Evolutionary conservation across 2,797 vertebrate species (phyloP).

Genomic region (Rhinophrynus dorsalis): DNA sequence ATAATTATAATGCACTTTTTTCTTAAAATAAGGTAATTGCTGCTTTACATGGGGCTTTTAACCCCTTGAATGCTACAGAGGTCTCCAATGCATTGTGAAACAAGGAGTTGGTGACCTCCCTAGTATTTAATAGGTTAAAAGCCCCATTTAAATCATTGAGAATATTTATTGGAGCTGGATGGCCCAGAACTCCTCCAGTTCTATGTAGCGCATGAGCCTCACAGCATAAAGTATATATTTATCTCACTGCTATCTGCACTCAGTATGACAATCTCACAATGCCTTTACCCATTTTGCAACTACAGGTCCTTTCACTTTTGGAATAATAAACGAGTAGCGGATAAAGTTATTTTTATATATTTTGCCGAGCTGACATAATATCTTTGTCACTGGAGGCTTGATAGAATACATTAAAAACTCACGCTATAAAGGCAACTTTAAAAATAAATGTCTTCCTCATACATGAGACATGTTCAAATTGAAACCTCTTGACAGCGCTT

Average conservation of each 20-base stretch:
- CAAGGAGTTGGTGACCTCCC: too few species aligned
- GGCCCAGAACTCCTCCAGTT: too few species aligned
- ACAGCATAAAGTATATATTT: not conserved
- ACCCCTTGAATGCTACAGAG: too few species aligned
- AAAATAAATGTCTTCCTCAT: constrained; percentile 49
- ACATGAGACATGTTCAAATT: constrained; percentile 34
- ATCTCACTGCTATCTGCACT: not conserved
- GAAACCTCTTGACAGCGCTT: constrained; percentile 42
- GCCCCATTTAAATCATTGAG: too few species aligned
- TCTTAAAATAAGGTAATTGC: too few species aligned
- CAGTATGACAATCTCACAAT: not conserved
- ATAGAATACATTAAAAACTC: constrained; percentile 3
- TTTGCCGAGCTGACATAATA: constrained; percentile 10
- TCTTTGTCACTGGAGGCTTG: constrained; percentile 28
- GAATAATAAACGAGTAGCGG: constrained; percentile 12
- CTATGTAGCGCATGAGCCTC: too few species aligned
- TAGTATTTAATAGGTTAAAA: too few species aligned
- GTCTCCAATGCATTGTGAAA: too few species aligned
- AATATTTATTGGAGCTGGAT: too few species aligned
- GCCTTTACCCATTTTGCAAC: not conserved
- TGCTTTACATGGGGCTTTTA: too few species aligned
- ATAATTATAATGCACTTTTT: too few species aligned
- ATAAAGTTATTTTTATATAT: constrained; percentile 47
- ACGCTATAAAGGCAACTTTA: constrained; percentile 33
- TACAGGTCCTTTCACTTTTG: constrained; percentile 3